phyloP scores from a whole-genome alignment of 2,113 vertebrate species.

The Engystomops pustulosus region DNA sequence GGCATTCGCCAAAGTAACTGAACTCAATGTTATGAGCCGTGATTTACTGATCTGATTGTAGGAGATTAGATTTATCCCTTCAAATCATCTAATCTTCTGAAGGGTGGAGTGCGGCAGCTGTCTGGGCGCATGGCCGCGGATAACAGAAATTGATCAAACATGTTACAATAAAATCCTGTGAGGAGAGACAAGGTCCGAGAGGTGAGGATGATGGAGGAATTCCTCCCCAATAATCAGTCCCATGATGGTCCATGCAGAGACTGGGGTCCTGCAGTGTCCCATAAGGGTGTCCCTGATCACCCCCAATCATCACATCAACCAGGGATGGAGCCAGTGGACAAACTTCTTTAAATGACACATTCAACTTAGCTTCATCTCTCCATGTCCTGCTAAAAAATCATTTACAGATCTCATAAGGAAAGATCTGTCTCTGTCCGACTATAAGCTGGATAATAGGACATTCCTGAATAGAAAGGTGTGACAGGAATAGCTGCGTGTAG shows the following conservation, averaged over 20 bases:
- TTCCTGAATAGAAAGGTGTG: neutral
- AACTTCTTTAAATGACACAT: neutral
- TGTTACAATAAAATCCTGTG: neutral
- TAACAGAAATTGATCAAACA: conserved; percentile 26
- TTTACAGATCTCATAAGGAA: neutral
- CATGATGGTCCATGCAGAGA: neutral
- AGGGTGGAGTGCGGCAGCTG: conserved; percentile 30
- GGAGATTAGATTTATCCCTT: conserved; percentile 55
- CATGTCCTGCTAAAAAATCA: neutral
- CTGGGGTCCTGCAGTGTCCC: neutral
- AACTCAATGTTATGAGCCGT: conserved; percentile 45
- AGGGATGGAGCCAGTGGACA: neutral
- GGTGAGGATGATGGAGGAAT: neutral
- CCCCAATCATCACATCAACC: neutral
- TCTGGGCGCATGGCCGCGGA: neutral
- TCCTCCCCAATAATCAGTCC: neutral
- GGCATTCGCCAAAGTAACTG: conserved; percentile 1
- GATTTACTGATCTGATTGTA: conserved; percentile 56
- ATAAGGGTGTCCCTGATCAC: neutral
- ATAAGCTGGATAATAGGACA: neutral
- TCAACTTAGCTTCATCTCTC: neutral
- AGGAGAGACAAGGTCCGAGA: neutral
- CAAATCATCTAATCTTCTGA: conserved; percentile 50
- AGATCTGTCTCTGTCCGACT: neutral
- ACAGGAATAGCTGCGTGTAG: neutral